These are phyloP conservation scores for Leucoma salicis DNA, from an alignment of 2,888 invertebrate species.

Conservation along the genomic window DNA sequence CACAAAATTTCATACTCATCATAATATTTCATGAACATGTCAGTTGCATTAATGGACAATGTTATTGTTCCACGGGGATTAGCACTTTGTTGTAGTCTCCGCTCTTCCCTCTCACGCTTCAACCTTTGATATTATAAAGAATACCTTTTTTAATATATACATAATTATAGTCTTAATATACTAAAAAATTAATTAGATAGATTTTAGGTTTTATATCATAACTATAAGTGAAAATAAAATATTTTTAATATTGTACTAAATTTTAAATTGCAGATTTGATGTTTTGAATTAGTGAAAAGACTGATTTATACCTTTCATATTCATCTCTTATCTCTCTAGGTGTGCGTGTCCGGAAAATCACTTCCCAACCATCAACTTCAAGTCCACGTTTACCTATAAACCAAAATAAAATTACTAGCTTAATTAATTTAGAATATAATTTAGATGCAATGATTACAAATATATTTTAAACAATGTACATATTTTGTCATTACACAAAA, in stretches of 20 bases:
- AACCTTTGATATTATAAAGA: slow-evolving; percentile 54
- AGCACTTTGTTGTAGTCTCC: slow-evolving; percentile 92
- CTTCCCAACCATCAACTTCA: slow-evolving; percentile 97
- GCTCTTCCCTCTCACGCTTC: slow-evolving; percentile 92
- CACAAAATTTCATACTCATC: slow-evolving; percentile 84
- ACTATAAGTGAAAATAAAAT: neutral
- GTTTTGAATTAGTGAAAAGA: neutral
- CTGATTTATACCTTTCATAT: slow-evolving; percentile 90
- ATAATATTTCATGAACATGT: slow-evolving; percentile 93
- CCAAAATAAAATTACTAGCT: neutral
- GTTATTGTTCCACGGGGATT: slow-evolving; percentile 95
- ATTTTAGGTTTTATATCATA: too few relatives aligned
- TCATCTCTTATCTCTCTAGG: slow-evolving; percentile 98
- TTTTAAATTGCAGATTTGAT: neutral
- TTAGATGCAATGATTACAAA: too few relatives aligned
- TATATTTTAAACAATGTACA: too few relatives aligned
- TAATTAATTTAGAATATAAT: too few relatives aligned
- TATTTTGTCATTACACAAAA: too few relatives aligned
- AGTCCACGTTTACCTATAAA: slow-evolving; percentile 92
- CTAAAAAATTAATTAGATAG: too few relatives aligned
- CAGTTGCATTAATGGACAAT: slow-evolving; percentile 95
- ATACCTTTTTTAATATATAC: neutral
- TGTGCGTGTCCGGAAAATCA: slow-evolving; percentile 94
- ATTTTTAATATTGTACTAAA: neutral
- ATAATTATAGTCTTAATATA: too few relatives aligned